Percentiles rank a stretch among this genome's conserved stretches.
Conservation (phyloP, 2,113 vertebrate species). For the Solea senegalensis region DNA sequence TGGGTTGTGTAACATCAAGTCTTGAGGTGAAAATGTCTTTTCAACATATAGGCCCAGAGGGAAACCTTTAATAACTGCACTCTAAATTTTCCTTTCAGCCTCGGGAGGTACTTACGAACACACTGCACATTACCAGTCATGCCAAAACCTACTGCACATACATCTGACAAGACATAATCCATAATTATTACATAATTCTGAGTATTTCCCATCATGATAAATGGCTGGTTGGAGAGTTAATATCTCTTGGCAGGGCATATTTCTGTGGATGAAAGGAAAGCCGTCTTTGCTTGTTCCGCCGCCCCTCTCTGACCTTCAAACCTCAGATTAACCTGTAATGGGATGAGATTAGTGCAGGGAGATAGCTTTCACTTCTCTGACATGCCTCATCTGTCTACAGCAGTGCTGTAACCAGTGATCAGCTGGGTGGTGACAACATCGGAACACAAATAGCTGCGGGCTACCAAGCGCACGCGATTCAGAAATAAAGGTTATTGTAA, state of each 20-base stretch:
- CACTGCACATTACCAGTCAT: not conserved
- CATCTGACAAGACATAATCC: not conserved
- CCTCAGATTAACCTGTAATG: slow-evolving; percentile 75
- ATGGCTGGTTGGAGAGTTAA: slow-evolving; percentile 4
- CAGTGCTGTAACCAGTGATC: slow-evolving; percentile 31
- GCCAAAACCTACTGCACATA: slow-evolving; percentile 7
- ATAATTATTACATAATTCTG: slow-evolving; percentile 14
- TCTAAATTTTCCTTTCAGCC: slow-evolving; percentile 8
- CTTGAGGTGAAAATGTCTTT: slow-evolving; percentile 29
- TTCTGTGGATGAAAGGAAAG: slow-evolving; percentile 38
- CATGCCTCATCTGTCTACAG: slow-evolving; percentile 42
- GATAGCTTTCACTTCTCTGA: slow-evolving; percentile 56
- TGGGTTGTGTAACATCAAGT: slow-evolving; percentile 50
- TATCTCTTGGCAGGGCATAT: slow-evolving; percentile 24
- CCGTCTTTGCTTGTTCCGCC: slow-evolving; percentile 41
- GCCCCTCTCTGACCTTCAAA: slow-evolving; percentile 71
- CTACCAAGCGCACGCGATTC: not conserved
- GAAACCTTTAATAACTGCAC: slow-evolving; percentile 26
- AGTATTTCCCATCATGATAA: slow-evolving; percentile 13
- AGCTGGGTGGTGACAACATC: slow-evolving; percentile 18
- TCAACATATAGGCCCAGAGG: slow-evolving; percentile 17
- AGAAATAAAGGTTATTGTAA: not conserved
- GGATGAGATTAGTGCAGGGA: slow-evolving; percentile 74
- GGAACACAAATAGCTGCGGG: slow-evolving; percentile 26
- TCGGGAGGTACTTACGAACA: not conserved